Evolutionary conservation across 2,797 vertebrate species (phyloP).

Genomic region (Sylvilagus floridanus): DNA sequence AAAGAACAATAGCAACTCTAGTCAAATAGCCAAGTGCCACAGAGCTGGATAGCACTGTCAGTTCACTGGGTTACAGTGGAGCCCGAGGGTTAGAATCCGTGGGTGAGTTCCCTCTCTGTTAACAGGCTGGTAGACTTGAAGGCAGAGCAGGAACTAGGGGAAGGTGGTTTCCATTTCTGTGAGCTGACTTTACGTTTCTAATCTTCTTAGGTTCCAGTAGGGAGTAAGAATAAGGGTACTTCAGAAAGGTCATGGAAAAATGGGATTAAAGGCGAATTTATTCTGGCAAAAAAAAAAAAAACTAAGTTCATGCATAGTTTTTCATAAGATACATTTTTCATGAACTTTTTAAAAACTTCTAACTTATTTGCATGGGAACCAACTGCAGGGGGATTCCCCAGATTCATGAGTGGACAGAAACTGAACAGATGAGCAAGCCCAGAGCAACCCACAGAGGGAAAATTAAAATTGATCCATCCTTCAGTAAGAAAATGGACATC

Average conservation of each 20-base stretch:
- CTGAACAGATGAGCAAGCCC: conserved; percentile 41
- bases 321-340: too few relatives aligned
- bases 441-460: conserved; percentile 34
- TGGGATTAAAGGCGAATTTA: too few relatives aligned
- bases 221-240: not conserved
- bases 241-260: too few relatives aligned
- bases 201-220: conserved; percentile 16
- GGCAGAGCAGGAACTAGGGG: not conserved
- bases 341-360: too few relatives aligned
- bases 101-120: not conserved
- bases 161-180: conserved; percentile 25
- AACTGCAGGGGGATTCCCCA: conserved; percentile 15
- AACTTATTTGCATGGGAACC: not conserved
- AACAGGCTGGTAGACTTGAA: not conserved
- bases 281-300: not conserved
- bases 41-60: not conserved
- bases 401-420: conserved; percentile 29
- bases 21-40: conserved; percentile 19
- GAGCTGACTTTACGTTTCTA: conserved; percentile 4
- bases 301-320: conserved; percentile 17
- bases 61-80: not conserved
- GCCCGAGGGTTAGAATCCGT: not conserved
- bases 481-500: conserved; percentile 45
- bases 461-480: conserved; percentile 59
- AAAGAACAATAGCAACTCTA: not conserved